phyloP scores from a whole-genome alignment of 2,888 invertebrate genomes.

The Drosophila neonasuta region DNA sequence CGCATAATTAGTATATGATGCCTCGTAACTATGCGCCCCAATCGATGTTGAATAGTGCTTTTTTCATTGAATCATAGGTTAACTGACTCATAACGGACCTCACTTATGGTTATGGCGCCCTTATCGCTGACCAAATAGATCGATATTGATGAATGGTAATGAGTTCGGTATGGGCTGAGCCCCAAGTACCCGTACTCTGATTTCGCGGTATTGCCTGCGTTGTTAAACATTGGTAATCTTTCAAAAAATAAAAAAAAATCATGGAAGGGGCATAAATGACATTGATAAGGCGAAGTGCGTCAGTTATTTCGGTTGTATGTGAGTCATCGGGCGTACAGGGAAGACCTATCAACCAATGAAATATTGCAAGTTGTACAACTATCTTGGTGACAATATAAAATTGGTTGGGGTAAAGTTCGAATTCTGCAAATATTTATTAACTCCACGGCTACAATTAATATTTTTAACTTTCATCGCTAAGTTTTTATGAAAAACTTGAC shows the following conservation, averaged over 20 bases:
- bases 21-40: background rate
- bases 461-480: background rate
- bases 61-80: constrained; percentile 16
- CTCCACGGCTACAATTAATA: background rate
- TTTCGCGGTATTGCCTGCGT: background rate
- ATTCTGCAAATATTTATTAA: background rate
- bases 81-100: constrained; percentile 32
- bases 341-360: constrained; percentile 18
- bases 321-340: constrained; percentile 36
- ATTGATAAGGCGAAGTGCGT: constrained; percentile 25
- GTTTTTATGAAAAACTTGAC: background rate
- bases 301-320: constrained; percentile 4
- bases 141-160: constrained; percentile 18
- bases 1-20: constrained; percentile 3
- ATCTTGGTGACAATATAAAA: background rate
- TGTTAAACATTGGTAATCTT: constrained; percentile 21
- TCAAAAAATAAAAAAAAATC: constrained; percentile 18
- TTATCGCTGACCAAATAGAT: constrained; percentile 29
- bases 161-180: background rate
- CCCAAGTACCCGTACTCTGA: constrained; percentile 14
- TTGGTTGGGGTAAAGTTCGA: constrained; percentile 5
- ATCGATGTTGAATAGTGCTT: background rate
- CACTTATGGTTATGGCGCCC: constrained; percentile 1
- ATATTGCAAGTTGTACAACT: background rate
- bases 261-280: constrained; percentile 13